Evolutionary conservation across 2,888 invertebrate genomes (phyloP), one percentile per base, ranked within the genome.

Genomic region (Hypercompe scribonia): DNA sequence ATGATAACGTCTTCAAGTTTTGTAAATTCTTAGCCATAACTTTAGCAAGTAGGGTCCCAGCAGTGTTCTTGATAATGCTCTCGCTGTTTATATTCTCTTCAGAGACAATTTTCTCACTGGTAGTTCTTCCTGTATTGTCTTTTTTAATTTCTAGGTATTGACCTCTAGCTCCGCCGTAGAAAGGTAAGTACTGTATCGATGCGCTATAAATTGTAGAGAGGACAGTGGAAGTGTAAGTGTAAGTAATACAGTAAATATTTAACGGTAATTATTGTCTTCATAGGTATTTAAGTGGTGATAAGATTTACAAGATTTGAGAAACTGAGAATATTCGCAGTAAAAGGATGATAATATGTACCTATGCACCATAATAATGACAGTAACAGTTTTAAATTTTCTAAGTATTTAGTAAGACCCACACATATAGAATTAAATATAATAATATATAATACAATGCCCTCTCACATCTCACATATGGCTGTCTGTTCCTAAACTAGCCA

Each of bases 131-230:
- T 81, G 96, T 91, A 11, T 91, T 90, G 71, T 96, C 94, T 90
- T 96, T 96, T 70, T 94, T 96, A 70, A 97, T 93, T 95, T 96
- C 96, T 83, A 97, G 90, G 72, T 97, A 96, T 90, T 97, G 97
- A 0, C 97, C 97, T 86, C 96, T 97, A 3, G 96, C 97, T 46
- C 97, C 97, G 1, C 98, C 97, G 86, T 97, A 97, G 90, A 97
- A 97, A 24, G 97, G 97, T 63, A 97, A 87, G 72, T 94, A 96
- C 81, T 93, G 92, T 70, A 91, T 87, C 66, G 92, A 86, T 75
- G 85, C 89, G 77, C 94, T 94, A 88, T 18, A 84, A 80, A 75
- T 46, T 39, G 67, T 50, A 71, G 78, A 79, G 21, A 39, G 33
- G 63, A 50, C 8, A 61, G 28, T 63, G 36, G 24, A 18, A 18